Evolutionary conservation across 64 coral and sea anemone species (phyloP).

Genomic region (Porites lutea): DNA sequence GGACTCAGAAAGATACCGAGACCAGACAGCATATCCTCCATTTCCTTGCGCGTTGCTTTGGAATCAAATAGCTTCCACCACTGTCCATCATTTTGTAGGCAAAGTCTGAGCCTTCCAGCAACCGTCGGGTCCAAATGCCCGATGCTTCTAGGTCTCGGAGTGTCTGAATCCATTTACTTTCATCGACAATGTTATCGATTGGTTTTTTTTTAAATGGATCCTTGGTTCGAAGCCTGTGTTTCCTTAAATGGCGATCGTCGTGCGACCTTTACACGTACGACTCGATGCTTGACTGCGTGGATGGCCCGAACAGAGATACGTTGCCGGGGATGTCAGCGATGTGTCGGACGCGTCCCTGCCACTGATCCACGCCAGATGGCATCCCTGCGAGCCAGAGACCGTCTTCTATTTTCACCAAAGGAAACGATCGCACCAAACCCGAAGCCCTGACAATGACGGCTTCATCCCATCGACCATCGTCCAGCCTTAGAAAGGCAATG

Average conservation of each 20-base stretch:
- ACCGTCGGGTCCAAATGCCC: neutral
- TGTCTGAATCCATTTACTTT: too few relatives aligned
- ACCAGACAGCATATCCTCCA: neutral
- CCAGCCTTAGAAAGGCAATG: neutral
- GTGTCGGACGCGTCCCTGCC: neutral
- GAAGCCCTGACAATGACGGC: neutral
- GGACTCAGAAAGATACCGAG: neutral
- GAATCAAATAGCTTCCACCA: neutral
- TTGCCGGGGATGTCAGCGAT: slow-evolving; percentile 10
- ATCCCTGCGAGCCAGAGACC: slow-evolving; percentile 7
- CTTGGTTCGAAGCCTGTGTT: neutral
- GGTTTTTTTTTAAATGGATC: neutral
- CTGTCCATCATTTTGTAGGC: neutral
- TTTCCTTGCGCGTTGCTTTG: neutral
- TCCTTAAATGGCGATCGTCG: neutral
- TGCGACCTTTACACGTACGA: neutral
- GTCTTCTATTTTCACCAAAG: neutral
- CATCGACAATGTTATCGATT: too few relatives aligned
- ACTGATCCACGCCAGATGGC: neutral
- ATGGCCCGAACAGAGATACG: neutral
- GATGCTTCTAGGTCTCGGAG: neutral
- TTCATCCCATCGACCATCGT: neutral
- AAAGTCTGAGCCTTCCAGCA: neutral
- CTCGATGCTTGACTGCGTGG: neutral
- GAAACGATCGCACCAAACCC: neutral